Conservation (phyloP, 1,140 invertebrate genomes). For the Drosophila sechellia region DNA sequence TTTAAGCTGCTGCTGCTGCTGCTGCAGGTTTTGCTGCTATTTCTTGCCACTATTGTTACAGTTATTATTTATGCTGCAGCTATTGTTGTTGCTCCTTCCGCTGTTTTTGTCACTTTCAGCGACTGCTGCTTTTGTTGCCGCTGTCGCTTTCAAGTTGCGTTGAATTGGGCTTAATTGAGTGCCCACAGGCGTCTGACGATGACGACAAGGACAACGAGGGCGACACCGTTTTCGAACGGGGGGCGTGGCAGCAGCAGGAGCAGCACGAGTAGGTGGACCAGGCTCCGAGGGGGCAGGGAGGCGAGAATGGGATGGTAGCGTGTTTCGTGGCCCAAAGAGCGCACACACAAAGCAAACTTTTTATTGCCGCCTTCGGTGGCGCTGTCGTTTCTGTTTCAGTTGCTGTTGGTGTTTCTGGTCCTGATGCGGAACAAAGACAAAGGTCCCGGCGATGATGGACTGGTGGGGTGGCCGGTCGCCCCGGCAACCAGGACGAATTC, state of each 20-base stretch:
- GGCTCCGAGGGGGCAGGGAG: too few relatives aligned
- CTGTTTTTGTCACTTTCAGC: conserved; percentile 12
- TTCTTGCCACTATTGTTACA: conserved; percentile 3
- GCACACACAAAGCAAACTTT: conserved; percentile 52
- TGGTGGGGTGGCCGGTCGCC: conserved; percentile 9
- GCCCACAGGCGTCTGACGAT: conserved; percentile 58
- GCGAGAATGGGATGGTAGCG: too few relatives aligned
- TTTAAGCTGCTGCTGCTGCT: not conserved
- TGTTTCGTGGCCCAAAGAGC: too few relatives aligned
- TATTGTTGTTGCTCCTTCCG: not conserved
- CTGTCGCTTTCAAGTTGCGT: conserved; percentile 65
- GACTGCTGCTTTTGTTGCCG: conserved; percentile 15
- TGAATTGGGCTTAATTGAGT: conserved; percentile 78
- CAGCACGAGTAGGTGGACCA: not conserved
- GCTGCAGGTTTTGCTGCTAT: conserved; percentile 2
- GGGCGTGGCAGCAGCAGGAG: conserved; percentile 16
- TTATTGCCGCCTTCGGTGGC: conserved; percentile 54
- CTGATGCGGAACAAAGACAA: conserved; percentile 35
- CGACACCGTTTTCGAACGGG: conserved; percentile 25
- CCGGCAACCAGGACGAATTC: conserved; percentile 8
- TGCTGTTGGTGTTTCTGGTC: conserved; percentile 19
- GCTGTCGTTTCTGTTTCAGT: conserved; percentile 2
- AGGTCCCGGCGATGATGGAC: conserved; percentile 26
- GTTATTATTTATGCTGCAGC: conserved; percentile 1
- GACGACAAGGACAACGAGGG: conserved; percentile 22